A percentile compares a stretch with the other conserved stretches of the same genome.
These are phyloP conservation scores for Calosoma granatense DNA, from an alignment of 1,140 invertebrate species.

Conservation along the genomic window DNA sequence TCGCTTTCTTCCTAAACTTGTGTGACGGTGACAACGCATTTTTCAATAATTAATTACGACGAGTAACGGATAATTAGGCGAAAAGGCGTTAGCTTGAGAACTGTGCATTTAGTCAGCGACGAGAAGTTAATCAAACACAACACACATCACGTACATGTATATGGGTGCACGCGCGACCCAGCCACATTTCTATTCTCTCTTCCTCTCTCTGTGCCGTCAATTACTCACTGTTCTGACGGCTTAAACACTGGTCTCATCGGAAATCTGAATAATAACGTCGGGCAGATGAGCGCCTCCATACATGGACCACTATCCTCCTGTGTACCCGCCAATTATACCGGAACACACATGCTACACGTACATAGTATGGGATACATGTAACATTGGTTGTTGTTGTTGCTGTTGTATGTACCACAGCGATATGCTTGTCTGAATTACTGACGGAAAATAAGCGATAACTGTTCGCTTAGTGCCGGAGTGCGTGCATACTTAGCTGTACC, in stretches of 20 bases:
- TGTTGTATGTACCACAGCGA: too few relatives aligned
- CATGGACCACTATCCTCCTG: neutral
- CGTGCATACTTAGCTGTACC: constrained; percentile 1
- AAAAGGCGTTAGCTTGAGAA: neutral
- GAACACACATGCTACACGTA: neutral
- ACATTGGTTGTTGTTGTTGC: too few relatives aligned
- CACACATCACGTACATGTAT: neutral
- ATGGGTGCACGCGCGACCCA: too few relatives aligned
- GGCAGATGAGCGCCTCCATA: neutral
- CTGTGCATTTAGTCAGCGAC: neutral
- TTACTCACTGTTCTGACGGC: neutral
- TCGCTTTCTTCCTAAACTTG: too few relatives aligned
- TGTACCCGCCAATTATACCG: neutral
- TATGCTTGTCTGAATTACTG: neutral
- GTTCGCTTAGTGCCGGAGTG: neutral
- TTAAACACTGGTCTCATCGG: neutral
- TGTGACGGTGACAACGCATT: constrained; percentile 8
- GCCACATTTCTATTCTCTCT: too few relatives aligned
- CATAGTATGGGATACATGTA: too few relatives aligned
- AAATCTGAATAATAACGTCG: neutral
- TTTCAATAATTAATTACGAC: constrained; percentile 2
- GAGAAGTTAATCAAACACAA: neutral
- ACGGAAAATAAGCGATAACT: constrained; percentile 3
- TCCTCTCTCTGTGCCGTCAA: neutral
- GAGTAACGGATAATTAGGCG: neutral